Evolutionary conservation across 2,797 vertebrate genomes (phyloP), one percentile per base, ranked within the genome.

Genomic region (Smutsia gigantea): DNA sequence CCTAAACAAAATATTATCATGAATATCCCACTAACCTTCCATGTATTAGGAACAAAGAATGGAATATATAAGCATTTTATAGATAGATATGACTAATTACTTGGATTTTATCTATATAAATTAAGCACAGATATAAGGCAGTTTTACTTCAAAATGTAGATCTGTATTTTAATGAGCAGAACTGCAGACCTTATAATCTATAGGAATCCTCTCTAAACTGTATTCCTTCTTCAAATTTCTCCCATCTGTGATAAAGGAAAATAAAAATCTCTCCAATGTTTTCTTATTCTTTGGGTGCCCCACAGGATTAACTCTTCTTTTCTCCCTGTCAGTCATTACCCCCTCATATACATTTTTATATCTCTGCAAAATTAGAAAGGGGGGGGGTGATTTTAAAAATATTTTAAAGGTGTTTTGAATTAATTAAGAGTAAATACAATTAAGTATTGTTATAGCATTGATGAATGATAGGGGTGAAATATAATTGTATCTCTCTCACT

Each of bases 401-500:
- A 55, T 18, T 88, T 72, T 53, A 39, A 34, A 0, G 1, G 39
- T 37, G 17, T 85, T 82, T 75, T 69, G 9, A 72, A 77, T 75
- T 96, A 96, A 79, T 75, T 96, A 96, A 79, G 1, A 37, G 7
- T 79, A 64, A 97, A 95, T 91, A 78, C 27, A 7, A 2, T 25
- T 4, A 87, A 23, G 11, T 46, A 19, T 39, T 94, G 31, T 4
- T 96, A 51, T 49, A 46, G 2, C 42, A n/a, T 25, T 92, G 59
- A 74, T 90, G 64, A 97, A 96, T 7, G 15, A 87, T 55, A 95
- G n/a, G 7, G 23, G 6, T 72, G 2, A 90, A 57, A 13, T 93
- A 15, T 39, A 27, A 61, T 90, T 75, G 27, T 57, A 57, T 61
- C 68, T 96, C 55, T 95, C 69, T 46, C 90, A 69, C 68, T 90